Conservation (phyloP, 1,140 invertebrate species). For the Melipona quadrifasciata region DNA sequence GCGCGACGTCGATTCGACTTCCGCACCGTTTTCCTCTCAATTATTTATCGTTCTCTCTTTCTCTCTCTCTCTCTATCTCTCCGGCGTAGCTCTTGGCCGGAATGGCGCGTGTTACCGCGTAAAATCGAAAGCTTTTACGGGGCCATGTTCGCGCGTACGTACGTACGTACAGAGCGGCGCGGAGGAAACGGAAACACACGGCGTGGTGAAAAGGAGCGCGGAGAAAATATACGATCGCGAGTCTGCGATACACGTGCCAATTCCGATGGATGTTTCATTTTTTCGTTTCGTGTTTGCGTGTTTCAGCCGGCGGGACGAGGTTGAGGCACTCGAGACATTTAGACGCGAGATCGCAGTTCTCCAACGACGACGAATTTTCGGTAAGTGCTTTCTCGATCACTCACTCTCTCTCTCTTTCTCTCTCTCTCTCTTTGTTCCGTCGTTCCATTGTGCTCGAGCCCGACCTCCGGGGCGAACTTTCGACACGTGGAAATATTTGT, state of each 20-base stretch:
- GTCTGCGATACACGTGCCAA: background rate
- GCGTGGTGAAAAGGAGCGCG: background rate
- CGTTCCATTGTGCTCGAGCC: too few relatives aligned
- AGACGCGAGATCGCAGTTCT: slow-evolving; percentile 66
- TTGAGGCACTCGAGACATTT: slow-evolving; percentile 77
- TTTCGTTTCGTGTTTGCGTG: slow-evolving; percentile 52
- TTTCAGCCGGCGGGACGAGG: slow-evolving; percentile 74
- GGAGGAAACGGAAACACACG: background rate
- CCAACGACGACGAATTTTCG: slow-evolving; percentile 69
- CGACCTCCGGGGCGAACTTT: background rate
- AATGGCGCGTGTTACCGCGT: background rate
- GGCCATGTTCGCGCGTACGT: background rate
- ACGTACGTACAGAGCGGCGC: background rate
- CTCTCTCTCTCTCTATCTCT: too few relatives aligned
- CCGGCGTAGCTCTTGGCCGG: background rate
- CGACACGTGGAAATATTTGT: background rate
- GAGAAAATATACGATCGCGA: background rate
- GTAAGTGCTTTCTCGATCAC: slow-evolving; percentile 69
- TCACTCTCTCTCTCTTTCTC: too few relatives aligned
- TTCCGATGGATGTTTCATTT: slow-evolving; percentile 31
- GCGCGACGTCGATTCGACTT: background rate
- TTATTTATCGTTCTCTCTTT: background rate
- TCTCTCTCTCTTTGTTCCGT: too few relatives aligned
- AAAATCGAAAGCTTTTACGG: slow-evolving; percentile 37
- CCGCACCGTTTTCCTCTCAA: background rate